These are phyloP conservation scores for Temnothorax nylanderi DNA, from an alignment of 1,140 invertebrate species.

Conservation along the genomic window DNA sequence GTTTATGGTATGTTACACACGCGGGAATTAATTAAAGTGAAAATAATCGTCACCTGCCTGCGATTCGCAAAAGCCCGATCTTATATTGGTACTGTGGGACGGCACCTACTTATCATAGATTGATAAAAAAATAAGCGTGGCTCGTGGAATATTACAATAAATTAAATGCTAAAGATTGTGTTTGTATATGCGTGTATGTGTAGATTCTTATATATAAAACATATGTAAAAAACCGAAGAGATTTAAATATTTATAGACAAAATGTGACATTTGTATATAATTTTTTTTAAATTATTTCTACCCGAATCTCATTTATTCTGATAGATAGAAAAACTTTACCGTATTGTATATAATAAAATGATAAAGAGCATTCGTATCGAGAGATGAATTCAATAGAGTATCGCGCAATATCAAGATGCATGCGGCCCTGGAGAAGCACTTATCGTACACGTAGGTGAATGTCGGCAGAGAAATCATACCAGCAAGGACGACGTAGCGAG, in stretches of 20 bases:
- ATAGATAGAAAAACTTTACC: not conserved
- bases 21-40: slow-evolving; percentile 50
- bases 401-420: not conserved
- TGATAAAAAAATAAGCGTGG: not conserved
- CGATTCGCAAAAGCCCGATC: not conserved
- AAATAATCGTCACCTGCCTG: slow-evolving; percentile 28
- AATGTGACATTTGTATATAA: not conserved
- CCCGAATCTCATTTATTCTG: not conserved
- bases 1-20: slow-evolving; percentile 40
- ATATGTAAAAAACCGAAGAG: not conserved
- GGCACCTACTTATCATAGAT: not conserved
- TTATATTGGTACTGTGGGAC: not conserved
- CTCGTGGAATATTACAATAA: not conserved
- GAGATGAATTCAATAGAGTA: not conserved
- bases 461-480: slow-evolving; percentile 81
- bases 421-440: slow-evolving; percentile 68
- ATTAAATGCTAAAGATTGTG: not conserved
- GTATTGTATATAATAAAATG: not conserved
- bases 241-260: not conserved
- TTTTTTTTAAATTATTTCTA: not conserved
- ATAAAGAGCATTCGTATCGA: not conserved
- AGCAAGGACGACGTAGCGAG: slow-evolving; percentile 77
- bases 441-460: slow-evolving; percentile 76
- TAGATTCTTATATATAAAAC: not conserved
- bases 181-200: not conserved